Conservation (phyloP, 2,888 invertebrate species). For the Polydrusus cervinus region DNA sequence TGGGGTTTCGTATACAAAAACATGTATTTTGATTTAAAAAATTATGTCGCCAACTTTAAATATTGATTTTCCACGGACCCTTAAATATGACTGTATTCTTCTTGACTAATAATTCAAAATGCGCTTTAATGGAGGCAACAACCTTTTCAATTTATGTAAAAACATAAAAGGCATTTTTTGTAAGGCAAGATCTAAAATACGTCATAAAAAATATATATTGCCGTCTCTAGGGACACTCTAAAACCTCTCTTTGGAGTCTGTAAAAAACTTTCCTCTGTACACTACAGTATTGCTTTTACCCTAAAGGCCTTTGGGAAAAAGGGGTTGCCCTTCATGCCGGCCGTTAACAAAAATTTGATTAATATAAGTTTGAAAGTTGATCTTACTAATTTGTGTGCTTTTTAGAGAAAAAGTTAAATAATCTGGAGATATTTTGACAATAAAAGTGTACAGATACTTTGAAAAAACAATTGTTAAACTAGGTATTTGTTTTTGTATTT, state of each 20-base stretch:
- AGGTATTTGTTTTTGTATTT: no score
- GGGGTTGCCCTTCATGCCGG: neutral
- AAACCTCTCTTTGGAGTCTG: neutral
- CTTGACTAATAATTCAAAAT: no score
- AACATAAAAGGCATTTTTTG: neutral
- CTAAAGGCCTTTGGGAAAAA: neutral
- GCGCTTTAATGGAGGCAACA: no score
- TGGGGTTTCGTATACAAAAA: no score
- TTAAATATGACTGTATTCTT: no score
- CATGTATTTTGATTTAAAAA: no score
- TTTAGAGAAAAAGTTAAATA: neutral
- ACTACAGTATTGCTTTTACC: neutral
- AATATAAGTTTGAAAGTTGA: neutral
- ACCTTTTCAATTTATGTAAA: neutral
- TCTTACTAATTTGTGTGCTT: neutral
- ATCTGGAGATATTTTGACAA: no score
- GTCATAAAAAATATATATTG: neutral
- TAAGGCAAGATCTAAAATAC: neutral
- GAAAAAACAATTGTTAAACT: no score
- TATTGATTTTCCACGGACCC: no score
- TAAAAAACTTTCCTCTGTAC: neutral
- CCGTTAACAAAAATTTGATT: neutral
- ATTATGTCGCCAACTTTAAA: no score
- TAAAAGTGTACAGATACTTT: no score
- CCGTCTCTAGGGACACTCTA: conserved; percentile 1